These are phyloP conservation scores for Zoanthus gigantus DNA, from an alignment of 92 coral and sea anemone species.

Conservation along the genomic window DNA sequence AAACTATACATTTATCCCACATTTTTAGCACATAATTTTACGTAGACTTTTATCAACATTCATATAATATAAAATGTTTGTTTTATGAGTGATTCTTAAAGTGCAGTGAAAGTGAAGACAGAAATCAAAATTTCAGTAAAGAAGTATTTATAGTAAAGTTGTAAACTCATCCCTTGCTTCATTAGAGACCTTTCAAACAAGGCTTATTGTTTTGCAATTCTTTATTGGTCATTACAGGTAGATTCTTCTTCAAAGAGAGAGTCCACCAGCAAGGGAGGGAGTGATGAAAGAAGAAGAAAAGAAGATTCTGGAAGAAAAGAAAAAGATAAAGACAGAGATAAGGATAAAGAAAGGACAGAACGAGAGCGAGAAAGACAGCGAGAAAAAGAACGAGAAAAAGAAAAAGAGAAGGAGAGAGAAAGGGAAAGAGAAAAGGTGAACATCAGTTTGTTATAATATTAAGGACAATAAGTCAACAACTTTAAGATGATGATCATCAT, in stretches of 20 bases:
- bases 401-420: conserved; percentile 53
- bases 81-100: no score
- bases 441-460: neutral
- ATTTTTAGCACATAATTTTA: no score
- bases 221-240: conserved; percentile 23
- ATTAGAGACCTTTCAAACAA: no score
- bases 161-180: neutral
- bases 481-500: no score
- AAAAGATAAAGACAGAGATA: conserved; percentile 61
- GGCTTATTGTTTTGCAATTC: neutral
- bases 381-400: conserved; percentile 56
- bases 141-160: neutral
- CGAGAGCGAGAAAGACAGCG: conserved; percentile 56
- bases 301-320: conserved; percentile 60
- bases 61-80: neutral
- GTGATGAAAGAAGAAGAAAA: conserved; percentile 73
- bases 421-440: conserved; percentile 64
- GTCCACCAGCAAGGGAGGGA: conserved; percentile 56
- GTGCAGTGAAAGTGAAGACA: no score
- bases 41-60: no score
- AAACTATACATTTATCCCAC: no score
- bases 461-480: neutral
- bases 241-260: conserved; percentile 55
- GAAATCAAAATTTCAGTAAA: conserved; percentile 26
- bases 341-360: conserved; percentile 54